A percentile compares a stretch with the other conserved stretches of the same genome.
Conservation (phyloP, 2,888 invertebrate species). For the Mycalesis mineus region DNA sequence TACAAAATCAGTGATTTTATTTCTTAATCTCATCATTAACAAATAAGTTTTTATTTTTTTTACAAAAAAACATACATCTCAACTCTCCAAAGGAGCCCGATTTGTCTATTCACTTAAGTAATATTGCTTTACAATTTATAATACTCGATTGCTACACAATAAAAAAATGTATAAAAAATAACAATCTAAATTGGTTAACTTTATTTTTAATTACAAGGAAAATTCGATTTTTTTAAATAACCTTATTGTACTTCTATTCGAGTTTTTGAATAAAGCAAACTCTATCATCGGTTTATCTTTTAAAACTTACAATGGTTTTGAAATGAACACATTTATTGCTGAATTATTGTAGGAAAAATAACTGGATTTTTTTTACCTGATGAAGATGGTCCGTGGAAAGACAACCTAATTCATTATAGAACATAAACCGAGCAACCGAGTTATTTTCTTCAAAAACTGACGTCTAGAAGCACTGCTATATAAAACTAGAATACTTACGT, state of each 20-base stretch:
- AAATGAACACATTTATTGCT: too few species aligned
- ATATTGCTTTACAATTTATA: conserved; percentile 49
- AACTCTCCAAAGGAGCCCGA: conserved; percentile 34
- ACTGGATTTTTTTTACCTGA: too few species aligned
- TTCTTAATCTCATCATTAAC: conserved; percentile 62
- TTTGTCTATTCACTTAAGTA: conserved; percentile 28
- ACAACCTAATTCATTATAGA: too few species aligned
- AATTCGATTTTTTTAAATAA: conserved; percentile 18
- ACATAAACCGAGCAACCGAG: too few species aligned
- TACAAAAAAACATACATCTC: conserved; percentile 58
- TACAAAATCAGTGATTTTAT: conserved; percentile 60
- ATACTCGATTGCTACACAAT: conserved; percentile 53
- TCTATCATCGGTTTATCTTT: background rate
- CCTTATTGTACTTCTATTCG: conserved; percentile 1
- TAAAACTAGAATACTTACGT: conserved; percentile 5
- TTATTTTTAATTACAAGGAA: conserved; percentile 30
- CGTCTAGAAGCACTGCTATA: background rate
- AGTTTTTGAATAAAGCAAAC: conserved; percentile 10
- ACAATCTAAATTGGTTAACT: conserved; percentile 48
- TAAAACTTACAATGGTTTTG: background rate
- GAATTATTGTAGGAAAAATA: too few species aligned
- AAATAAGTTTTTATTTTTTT: conserved; percentile 64
- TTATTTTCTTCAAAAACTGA: background rate
- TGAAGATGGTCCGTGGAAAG: too few species aligned
- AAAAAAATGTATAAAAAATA: conserved; percentile 49